Evolutionary conservation across 2,113 vertebrate genomes (phyloP).

Genomic region (Anser brachyrhynchus): DNA sequence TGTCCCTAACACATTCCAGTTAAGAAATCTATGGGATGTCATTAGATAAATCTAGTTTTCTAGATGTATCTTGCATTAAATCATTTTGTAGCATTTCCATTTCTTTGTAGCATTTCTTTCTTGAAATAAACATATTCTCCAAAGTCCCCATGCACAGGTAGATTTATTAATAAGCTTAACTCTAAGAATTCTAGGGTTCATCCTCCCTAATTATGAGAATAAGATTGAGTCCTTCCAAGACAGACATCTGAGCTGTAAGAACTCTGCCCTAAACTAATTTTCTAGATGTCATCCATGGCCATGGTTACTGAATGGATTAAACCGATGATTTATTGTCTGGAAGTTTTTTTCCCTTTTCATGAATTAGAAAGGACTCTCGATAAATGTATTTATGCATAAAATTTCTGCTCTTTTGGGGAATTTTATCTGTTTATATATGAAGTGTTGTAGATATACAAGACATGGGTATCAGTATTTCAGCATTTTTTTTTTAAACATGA

Average conservation of each 20-base stretch:
- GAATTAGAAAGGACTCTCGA: background rate
- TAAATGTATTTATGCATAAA: background rate
- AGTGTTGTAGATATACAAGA: background rate
- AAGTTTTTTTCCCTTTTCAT: background rate
- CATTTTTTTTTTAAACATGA: background rate
- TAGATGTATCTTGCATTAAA: background rate
- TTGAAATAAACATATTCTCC: background rate
- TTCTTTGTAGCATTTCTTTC: background rate
- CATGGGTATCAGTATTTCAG: background rate
- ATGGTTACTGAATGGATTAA: background rate
- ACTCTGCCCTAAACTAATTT: fast-evolving
- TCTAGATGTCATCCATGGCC: background rate
- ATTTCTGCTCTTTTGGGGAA: background rate
- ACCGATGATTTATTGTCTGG: background rate
- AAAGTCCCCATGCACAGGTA: background rate
- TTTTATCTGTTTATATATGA: background rate
- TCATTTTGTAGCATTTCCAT: background rate
- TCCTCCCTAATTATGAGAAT: background rate
- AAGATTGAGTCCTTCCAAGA: background rate
- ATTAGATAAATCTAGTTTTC: background rate
- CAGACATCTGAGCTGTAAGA: background rate
- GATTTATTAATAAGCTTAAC: background rate
- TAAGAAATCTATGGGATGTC: background rate
- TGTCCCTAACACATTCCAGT: background rate
- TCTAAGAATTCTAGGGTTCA: background rate